These are phyloP conservation scores for Austrolebias charrua DNA, from an alignment of 2,797 vertebrate genomes.

Conservation along the genomic window DNA sequence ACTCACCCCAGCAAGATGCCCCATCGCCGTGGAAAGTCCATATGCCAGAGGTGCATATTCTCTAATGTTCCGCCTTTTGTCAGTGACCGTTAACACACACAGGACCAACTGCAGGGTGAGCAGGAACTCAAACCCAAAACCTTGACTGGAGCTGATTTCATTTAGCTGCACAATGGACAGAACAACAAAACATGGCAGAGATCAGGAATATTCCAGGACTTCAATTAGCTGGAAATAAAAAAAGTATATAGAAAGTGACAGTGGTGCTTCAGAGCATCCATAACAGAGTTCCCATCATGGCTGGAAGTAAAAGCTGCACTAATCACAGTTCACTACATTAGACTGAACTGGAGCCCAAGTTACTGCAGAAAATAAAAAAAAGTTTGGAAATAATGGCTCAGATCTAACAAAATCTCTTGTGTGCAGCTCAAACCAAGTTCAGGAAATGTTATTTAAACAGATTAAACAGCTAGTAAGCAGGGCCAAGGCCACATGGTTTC, in stretches of 20 bases:
- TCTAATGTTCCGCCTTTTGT: conserved; percentile 75
- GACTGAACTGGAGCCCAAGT: neutral
- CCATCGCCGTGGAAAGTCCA: conserved; percentile 82
- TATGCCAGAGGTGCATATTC: conserved; percentile 82
- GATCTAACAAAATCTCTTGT: too few relatives aligned
- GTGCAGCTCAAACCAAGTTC: too few relatives aligned
- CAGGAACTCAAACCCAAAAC: conserved; percentile 83
- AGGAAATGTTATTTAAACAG: too few relatives aligned
- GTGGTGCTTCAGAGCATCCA: too few relatives aligned
- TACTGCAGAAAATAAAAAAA: neutral
- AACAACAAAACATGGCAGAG: neutral
- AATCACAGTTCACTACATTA: neutral
- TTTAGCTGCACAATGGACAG: conserved; percentile 37
- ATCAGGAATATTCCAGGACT: too few relatives aligned
- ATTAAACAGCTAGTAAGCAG: too few relatives aligned
- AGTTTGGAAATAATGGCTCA: too few relatives aligned
- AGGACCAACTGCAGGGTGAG: conserved; percentile 86
- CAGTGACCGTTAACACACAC: conserved; percentile 82
- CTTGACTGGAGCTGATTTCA: conserved; percentile 75
- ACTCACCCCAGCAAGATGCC: conserved; percentile 84
- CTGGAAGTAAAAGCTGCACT: neutral
- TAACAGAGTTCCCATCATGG: neutral
- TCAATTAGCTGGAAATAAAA: too few relatives aligned
- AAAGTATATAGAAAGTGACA: too few relatives aligned
- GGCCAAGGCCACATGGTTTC: too few relatives aligned